Percentiles rank a stretch among this genome's conserved stretches.
phyloP scores from a whole-genome alignment of 2,113 vertebrate species.

The Myocastor coypus region DNA sequence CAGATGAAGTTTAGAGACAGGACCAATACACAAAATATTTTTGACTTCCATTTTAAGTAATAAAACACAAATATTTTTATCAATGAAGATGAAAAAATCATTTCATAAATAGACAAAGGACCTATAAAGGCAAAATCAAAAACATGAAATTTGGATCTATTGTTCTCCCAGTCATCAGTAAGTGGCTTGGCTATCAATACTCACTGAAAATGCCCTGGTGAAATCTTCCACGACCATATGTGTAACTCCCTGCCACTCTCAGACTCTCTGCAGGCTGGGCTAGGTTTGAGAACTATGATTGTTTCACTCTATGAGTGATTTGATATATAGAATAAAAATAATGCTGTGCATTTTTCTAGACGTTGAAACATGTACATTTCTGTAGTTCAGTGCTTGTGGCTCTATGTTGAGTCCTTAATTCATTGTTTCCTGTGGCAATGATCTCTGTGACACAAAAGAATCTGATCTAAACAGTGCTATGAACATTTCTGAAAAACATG shows the following conservation, averaged over 20 bases:
- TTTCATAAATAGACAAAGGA: neutral
- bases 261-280: neutral
- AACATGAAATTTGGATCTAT: neutral
- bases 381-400: neutral
- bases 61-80: neutral
- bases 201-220: neutral
- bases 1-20: neutral
- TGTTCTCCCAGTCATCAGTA: neutral
- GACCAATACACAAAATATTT: neutral
- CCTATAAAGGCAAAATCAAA: neutral
- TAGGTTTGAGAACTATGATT: neutral
- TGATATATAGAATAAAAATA: slow-evolving; percentile 18
- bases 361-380: neutral
- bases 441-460: neutral
- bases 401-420: neutral
- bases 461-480: neutral
- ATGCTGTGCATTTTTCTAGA: neutral
- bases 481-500: neutral
- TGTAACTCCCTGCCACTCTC: neutral
- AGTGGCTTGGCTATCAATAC: neutral
- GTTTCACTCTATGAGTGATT: neutral
- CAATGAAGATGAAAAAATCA: neutral
- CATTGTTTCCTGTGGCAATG: neutral
- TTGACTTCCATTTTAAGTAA: neutral
- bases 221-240: neutral